Conservation (phyloP, 2,113 vertebrate species). For the Atherinomorus stipes region DNA sequence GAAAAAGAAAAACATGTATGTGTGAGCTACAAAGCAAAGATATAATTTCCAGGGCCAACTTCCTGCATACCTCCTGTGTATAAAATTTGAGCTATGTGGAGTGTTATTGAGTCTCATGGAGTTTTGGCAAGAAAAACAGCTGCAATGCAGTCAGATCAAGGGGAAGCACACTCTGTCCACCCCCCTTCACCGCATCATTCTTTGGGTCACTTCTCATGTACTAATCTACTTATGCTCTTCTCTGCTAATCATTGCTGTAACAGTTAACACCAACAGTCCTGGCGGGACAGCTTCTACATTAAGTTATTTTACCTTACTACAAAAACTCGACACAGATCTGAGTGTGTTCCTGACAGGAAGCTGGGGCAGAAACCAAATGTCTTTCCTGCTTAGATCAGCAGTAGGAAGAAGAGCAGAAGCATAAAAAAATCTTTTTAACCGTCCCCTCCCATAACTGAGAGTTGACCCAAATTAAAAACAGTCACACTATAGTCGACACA, state of each 20-base stretch:
- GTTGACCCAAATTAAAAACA: constrained; percentile 59
- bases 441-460: constrained; percentile 62
- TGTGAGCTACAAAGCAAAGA: constrained; percentile 25
- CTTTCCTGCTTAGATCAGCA: constrained; percentile 84
- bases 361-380: constrained; percentile 72
- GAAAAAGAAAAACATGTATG: constrained; percentile 30
- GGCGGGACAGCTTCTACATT: constrained; percentile 16
- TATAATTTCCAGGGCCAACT: constrained; percentile 50
- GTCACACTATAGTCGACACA: constrained; percentile 6
- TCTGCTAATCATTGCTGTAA: not conserved
- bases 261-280: not conserved
- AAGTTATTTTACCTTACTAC: constrained; percentile 36
- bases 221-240: not conserved
- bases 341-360: constrained; percentile 79
- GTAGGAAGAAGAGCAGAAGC: constrained; percentile 52
- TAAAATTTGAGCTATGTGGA: constrained; percentile 62
- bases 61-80: constrained; percentile 52
- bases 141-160: constrained; percentile 73
- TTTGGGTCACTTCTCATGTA: not conserved
- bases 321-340: constrained; percentile 59
- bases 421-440: constrained; percentile 40
- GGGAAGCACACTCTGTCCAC: constrained; percentile 32
- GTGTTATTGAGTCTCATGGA: constrained; percentile 67
- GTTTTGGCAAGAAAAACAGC: constrained; percentile 70
- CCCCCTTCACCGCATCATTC: constrained; percentile 24